Percentiles rank a stretch among this genome's conserved stretches.
Evolutionary conservation across 53 echinoderm and acorn worm species (phyloP).

Genomic region (Mesocentrotus franciscanus): DNA sequence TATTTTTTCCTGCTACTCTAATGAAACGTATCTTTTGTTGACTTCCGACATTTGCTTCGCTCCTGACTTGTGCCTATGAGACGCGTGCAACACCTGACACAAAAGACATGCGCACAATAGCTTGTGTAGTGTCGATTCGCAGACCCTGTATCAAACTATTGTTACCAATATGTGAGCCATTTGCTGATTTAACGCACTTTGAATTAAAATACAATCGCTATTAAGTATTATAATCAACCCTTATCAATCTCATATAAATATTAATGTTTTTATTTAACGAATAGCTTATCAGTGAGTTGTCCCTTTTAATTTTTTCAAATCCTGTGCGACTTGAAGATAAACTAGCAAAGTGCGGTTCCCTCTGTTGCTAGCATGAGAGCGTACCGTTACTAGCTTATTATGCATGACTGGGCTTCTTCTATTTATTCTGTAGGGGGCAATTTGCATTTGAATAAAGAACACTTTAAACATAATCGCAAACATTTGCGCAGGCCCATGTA

Average conservation of each 20-base stretch:
- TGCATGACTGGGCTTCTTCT: conserved; percentile 38
- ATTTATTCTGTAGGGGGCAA: background rate
- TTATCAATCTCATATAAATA: background rate
- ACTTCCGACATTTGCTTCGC: conserved; percentile 12
- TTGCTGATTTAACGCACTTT: background rate
- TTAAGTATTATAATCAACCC: background rate
- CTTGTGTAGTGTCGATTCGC: background rate
- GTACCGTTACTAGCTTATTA: conserved; percentile 62
- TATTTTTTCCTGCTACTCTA: background rate
- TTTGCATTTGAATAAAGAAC: conserved; percentile 18
- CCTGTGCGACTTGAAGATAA: background rate
- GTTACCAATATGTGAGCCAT: background rate
- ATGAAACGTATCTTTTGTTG: conserved; percentile 42
- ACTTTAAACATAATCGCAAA: conserved; percentile 26
- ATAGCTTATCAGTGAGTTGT: background rate
- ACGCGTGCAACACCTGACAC: conserved; percentile 1
- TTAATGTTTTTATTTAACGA: background rate
- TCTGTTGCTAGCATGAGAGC: conserved; percentile 45
- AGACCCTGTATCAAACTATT: background rate
- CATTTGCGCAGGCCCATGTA: background rate
- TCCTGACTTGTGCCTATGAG: background rate
- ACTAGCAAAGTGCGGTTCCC: conserved; percentile 23
- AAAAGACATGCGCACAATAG: conserved; percentile 32
- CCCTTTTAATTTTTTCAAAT: background rate
- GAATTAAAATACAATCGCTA: background rate